Percentiles rank a stretch among this genome's conserved stretches.
Evolutionary conservation across 2,797 vertebrate species (phyloP).

Genomic region (Pseudochaenichthys georgianus): DNA sequence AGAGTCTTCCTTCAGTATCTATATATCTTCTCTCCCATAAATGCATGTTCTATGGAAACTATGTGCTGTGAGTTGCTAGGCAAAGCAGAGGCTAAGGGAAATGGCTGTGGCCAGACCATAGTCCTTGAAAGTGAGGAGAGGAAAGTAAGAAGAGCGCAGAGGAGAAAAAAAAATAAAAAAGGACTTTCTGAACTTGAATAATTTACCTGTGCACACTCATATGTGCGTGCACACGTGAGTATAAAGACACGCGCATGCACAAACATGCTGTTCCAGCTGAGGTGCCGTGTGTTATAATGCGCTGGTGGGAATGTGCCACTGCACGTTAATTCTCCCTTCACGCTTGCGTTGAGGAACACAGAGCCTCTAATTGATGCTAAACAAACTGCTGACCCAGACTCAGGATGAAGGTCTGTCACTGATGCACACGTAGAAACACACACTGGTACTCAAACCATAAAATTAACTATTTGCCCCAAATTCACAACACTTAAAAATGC

Average conservation of each 20-base stretch:
- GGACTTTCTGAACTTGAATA: conserved; percentile 56
- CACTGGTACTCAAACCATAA: conserved; percentile 61
- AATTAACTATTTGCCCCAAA: conserved; percentile 51
- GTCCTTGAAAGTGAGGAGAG: conserved; percentile 74
- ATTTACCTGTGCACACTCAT: conserved; percentile 24
- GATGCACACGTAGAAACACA: conserved; percentile 68
- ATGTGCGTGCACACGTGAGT: not conserved
- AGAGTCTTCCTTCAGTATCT: conserved; percentile 73
- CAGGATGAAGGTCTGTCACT: conserved; percentile 83
- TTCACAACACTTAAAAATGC: conserved; percentile 35
- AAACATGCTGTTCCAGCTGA: conserved; percentile 73
- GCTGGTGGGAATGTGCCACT: conserved; percentile 93
- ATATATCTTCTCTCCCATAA: conserved; percentile 77
- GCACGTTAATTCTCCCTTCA: conserved; percentile 93
- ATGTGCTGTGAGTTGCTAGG: conserved; percentile 79
- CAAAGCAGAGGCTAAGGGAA: conserved; percentile 74
- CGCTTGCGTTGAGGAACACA: conserved; percentile 94
- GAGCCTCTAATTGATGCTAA: conserved; percentile 92
- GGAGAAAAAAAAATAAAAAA: conserved; percentile 33
- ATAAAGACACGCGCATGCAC: conserved; percentile 34
- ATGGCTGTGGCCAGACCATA: conserved; percentile 82
- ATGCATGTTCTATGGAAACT: conserved; percentile 82
- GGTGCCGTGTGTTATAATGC: conserved; percentile 78
- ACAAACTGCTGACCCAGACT: conserved; percentile 88
- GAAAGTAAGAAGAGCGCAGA: conserved; percentile 51